These are phyloP conservation scores for Avahi laniger DNA, from an alignment of 2,797 vertebrate genomes.

Conservation along the genomic window DNA sequence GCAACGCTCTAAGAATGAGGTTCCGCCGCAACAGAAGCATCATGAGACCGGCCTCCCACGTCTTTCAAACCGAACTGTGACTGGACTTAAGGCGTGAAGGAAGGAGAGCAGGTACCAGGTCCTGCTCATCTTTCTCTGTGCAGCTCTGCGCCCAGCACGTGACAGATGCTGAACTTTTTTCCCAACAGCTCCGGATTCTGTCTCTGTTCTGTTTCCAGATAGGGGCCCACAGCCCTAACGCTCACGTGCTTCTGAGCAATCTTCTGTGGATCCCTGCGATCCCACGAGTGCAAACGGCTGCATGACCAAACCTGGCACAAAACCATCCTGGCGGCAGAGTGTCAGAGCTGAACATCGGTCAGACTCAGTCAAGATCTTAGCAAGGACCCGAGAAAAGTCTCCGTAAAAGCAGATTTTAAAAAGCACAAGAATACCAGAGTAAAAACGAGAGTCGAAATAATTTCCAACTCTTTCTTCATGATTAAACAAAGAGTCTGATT, in stretches of 20 bases:
- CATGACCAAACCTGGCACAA: not conserved
- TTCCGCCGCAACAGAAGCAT: not conserved
- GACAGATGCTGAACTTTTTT: not conserved
- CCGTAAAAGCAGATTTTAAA: not conserved
- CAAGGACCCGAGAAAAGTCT: not conserved
- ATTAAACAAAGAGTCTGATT: not conserved
- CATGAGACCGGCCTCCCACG: not conserved
- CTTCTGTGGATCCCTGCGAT: slow-evolving; percentile 19
- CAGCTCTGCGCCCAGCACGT: accelerated
- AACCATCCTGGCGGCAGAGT: not conserved
- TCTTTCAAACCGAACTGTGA: slow-evolving; percentile 31
- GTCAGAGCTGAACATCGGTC: not conserved
- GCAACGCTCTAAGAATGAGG: slow-evolving; percentile 63
- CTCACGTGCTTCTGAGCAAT: not conserved
- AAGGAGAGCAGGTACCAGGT: not conserved
- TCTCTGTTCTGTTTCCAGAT: not conserved
- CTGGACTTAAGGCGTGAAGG: not conserved
- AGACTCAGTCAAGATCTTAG: not conserved
- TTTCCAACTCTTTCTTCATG: slow-evolving; percentile 4
- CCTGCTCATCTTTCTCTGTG: accelerated
- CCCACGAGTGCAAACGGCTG: slow-evolving; percentile 24
- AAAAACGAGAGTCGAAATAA: not conserved
- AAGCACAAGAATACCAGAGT: not conserved
- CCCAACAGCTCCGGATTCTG: not conserved
- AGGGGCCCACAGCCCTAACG: not conserved